These are phyloP conservation scores for Pyrocoelia pectoralis DNA, from an alignment of 2,888 invertebrate genomes.

Conservation along the genomic window DNA sequence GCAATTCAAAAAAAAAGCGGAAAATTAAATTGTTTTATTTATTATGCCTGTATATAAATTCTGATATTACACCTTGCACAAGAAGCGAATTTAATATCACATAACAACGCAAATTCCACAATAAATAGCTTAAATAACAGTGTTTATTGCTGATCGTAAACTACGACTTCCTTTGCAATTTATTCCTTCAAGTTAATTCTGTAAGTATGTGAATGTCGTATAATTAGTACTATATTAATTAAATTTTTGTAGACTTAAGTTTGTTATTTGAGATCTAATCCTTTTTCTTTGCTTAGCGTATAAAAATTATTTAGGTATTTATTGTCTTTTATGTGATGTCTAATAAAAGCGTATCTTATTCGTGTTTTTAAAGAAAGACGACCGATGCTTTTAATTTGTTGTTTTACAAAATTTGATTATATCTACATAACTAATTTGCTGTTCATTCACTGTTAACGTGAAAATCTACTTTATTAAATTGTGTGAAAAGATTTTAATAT, in stretches of 20 bases:
- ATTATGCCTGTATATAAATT: not conserved
- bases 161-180: not conserved
- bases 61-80: conserved; percentile 1
- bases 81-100: not conserved
- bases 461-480: not conserved
- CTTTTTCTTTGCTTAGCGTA: too few relatives aligned
- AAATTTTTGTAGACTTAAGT: not conserved
- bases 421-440: too few relatives aligned
- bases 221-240: not conserved
- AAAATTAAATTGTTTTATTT: not conserved
- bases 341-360: too few relatives aligned
- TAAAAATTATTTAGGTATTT: too few relatives aligned
- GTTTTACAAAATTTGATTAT: too few relatives aligned
- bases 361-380: too few relatives aligned
- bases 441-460: not conserved
- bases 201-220: not conserved
- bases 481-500: not conserved
- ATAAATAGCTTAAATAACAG: not conserved
- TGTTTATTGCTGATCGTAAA: conserved; percentile 1
- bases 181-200: not conserved
- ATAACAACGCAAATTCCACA: not conserved
- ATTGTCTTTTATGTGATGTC: too few relatives aligned
- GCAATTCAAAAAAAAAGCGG: too few relatives aligned
- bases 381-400: too few relatives aligned
- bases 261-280: too few relatives aligned